Conservation (phyloP, 2,113 vertebrate genomes). For the Albula glossodonta region DNA sequence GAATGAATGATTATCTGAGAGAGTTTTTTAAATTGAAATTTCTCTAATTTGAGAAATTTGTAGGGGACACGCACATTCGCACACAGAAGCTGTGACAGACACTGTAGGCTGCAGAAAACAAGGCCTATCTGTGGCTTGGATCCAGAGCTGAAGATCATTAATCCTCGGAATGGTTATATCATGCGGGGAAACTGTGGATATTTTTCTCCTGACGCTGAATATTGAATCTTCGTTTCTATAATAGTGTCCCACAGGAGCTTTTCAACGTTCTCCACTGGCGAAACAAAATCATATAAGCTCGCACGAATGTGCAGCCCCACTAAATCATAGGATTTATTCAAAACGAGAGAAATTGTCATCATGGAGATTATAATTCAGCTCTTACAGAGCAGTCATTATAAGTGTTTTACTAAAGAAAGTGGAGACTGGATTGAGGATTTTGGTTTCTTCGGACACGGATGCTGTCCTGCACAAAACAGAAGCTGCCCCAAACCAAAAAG, state of each 20-base stretch:
- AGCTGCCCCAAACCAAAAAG: background rate
- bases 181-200: constrained; percentile 7
- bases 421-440: background rate
- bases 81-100: background rate
- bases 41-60: constrained; percentile 53
- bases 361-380: background rate
- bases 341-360: background rate
- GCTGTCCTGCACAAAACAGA: background rate
- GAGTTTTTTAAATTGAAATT: constrained; percentile 59
- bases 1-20: constrained; percentile 64
- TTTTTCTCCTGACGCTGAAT: background rate
- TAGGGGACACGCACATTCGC: background rate
- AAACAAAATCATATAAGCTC: background rate
- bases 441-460: background rate
- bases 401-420: background rate
- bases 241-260: background rate
- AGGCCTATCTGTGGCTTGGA: background rate
- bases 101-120: background rate
- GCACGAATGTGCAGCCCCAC: background rate
- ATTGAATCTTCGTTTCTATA: constrained; percentile 1
- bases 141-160: background rate
- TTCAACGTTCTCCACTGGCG: background rate
- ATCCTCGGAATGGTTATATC: background rate
- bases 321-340: background rate
- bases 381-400: background rate